Conservation (phyloP, 2,113 vertebrate species). For the Chloropsis hardwickii region DNA sequence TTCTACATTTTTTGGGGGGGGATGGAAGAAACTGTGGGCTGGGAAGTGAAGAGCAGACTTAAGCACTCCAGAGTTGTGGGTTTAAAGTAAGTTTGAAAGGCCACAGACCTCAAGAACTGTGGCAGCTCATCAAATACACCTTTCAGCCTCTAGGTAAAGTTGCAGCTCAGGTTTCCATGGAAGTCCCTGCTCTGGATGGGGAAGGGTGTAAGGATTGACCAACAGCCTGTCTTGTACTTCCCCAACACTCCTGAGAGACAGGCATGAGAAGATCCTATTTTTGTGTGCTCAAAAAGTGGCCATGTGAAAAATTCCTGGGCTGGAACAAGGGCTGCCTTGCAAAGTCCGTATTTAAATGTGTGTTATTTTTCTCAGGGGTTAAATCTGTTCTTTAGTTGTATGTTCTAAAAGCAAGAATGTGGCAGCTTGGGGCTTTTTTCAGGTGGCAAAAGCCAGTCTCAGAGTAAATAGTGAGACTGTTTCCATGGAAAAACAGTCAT, state of each 20-base stretch:
- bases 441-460: neutral
- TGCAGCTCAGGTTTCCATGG: neutral
- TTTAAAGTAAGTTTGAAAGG: neutral
- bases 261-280: neutral
- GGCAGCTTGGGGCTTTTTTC: rapidly evolving
- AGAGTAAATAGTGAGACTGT: neutral
- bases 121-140: neutral
- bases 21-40: neutral
- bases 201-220: neutral
- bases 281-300: neutral
- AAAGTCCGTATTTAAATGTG: neutral
- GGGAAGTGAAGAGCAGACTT: neutral
- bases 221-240: neutral
- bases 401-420: neutral
- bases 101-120: neutral
- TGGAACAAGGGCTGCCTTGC: neutral
- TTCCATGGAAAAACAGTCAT: neutral
- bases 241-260: rapidly evolving
- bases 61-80: neutral
- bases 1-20: neutral
- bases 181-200: neutral
- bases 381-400: neutral
- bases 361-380: neutral
- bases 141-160: neutral
- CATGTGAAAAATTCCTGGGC: neutral